Percentiles rank a stretch among this genome's conserved stretches.
These are phyloP conservation scores for Bungarus multicinctus DNA, from an alignment of 2,113 vertebrate species.

Conservation along the genomic window DNA sequence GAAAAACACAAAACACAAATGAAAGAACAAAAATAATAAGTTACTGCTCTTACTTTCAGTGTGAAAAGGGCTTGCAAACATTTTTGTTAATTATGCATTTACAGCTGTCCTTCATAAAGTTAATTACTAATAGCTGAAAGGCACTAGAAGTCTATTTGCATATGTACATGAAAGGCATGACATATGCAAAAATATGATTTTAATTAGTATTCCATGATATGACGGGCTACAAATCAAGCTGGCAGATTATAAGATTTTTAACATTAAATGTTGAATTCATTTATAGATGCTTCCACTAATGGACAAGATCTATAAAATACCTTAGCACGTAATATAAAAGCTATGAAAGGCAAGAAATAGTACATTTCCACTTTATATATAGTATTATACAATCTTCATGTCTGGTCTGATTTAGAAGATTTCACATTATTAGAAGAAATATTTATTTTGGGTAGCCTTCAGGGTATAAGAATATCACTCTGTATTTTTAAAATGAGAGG, in stretches of 20 bases:
- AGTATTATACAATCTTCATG: conserved; percentile 38
- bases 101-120: conserved; percentile 99
- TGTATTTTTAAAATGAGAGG: conserved; percentile 65
- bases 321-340: conserved; percentile 25
- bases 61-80: conserved; percentile 91
- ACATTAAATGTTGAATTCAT: conserved; percentile 83
- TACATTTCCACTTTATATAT: conserved; percentile 46
- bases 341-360: conserved; percentile 48
- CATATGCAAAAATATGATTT: conserved; percentile 97
- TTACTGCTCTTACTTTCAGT: conserved; percentile 79
- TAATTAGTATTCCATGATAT: conserved; percentile 96
- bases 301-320: conserved; percentile 58
- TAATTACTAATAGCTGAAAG: conserved; percentile 99
- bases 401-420: conserved; percentile 45
- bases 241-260: conserved; percentile 91
- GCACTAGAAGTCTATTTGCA: conserved; percentile 90
- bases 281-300: conserved; percentile 75
- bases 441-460: conserved; percentile 63
- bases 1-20: background rate
- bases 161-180: conserved; percentile 94
- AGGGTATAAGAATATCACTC: conserved; percentile 60
- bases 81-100: conserved; percentile 99
- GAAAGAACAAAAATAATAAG: conserved; percentile 35
- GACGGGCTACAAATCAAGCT: conserved; percentile 93
- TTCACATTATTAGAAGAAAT: conserved; percentile 59